These are phyloP conservation scores for Amblyraja radiata DNA, from an alignment of 2,797 vertebrate species.

Conservation along the genomic window DNA sequence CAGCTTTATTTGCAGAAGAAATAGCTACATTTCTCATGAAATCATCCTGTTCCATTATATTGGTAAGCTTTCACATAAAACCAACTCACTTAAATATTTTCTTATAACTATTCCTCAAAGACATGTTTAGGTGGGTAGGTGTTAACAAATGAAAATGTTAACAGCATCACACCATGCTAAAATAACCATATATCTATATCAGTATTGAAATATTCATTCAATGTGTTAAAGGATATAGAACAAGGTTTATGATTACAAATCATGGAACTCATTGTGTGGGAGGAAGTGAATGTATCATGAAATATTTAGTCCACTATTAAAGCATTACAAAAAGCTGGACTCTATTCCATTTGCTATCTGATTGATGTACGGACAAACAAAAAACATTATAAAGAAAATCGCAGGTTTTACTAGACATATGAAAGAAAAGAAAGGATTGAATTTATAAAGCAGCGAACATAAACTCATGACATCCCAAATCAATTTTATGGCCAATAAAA, in stretches of 20 bases:
- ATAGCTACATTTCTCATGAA: neutral
- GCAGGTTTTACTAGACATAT: neutral
- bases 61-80: neutral
- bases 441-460: neutral
- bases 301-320: neutral
- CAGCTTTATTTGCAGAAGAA: neutral
- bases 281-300: neutral
- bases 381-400: neutral
- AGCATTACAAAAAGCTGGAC: neutral
- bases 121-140: too few species aligned
- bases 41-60: neutral
- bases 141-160: neutral
- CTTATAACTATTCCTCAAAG: neutral
- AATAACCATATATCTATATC: neutral
- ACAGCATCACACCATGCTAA: neutral
- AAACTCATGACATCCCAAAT: neutral
- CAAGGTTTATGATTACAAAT: neutral
- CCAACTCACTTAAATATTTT: neutral
- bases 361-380: neutral
- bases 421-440: neutral
- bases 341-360: neutral
- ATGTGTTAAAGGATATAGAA: too few species aligned
- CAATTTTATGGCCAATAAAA: neutral
- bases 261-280: neutral
- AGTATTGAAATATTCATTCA: neutral